Percentiles rank a stretch among this genome's conserved stretches.
These are phyloP conservation scores for Solenopsis invicta DNA, from an alignment of 1,140 invertebrate genomes.

Conservation along the genomic window DNA sequence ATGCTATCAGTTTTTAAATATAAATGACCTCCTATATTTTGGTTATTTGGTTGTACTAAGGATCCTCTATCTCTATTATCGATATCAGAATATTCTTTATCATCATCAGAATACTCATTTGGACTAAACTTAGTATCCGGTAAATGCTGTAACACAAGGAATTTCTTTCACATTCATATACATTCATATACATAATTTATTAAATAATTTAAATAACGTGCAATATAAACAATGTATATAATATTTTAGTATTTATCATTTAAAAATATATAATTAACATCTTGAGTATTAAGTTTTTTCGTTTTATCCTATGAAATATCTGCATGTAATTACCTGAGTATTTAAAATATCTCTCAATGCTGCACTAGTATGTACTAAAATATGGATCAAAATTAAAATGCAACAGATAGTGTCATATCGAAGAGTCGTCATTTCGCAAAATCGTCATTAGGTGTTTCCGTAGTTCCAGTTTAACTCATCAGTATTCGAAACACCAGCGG, in stretches of 20 bases:
- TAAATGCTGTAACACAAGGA: slow-evolving; percentile 50
- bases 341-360: slow-evolving; percentile 47
- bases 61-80: slow-evolving; percentile 67
- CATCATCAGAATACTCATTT: slow-evolving; percentile 72
- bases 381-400: slow-evolving; percentile 69
- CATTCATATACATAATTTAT: neutral
- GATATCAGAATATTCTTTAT: slow-evolving; percentile 73
- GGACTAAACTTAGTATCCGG: slow-evolving; percentile 68
- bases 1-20: slow-evolving; percentile 10
- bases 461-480: slow-evolving; percentile 14
- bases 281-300: neutral
- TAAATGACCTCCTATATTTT: slow-evolving; percentile 11
- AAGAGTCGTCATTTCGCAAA: slow-evolving; percentile 66
- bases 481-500: slow-evolving; percentile 1
- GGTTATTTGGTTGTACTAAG: slow-evolving; percentile 12
- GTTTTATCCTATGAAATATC: slow-evolving; percentile 47
- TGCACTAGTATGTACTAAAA: slow-evolving; percentile 32
- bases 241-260: neutral
- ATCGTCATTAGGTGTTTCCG: slow-evolving; percentile 50
- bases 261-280: neutral
- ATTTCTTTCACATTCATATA: neutral
- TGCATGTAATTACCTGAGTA: slow-evolving; percentile 67
- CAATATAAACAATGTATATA: neutral
- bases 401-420: slow-evolving; percentile 64
- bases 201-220: neutral